phyloP scores from a whole-genome alignment of 1,140 invertebrate genomes.

The Drosophila bipectinata region DNA sequence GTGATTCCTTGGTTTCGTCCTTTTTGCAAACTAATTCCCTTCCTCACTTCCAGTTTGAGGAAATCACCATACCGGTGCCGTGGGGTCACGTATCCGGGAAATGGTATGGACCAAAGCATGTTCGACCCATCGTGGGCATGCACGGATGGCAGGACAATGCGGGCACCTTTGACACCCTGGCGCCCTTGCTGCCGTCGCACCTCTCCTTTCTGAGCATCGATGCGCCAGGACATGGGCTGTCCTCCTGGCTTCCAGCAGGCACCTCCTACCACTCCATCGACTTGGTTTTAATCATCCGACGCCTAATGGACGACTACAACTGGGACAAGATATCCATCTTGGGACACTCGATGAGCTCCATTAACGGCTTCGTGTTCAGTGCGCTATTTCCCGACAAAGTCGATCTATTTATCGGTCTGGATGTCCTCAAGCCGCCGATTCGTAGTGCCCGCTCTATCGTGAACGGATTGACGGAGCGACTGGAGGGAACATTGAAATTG shows the following conservation, averaged over 20 bases:
- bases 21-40: constrained; percentile 1
- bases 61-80: constrained; percentile 87
- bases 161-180: constrained; percentile 89
- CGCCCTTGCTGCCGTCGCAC: constrained; percentile 86
- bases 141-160: constrained; percentile 93
- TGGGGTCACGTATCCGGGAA: constrained; percentile 89
- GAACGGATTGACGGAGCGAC: constrained; percentile 63
- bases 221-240: constrained; percentile 89
- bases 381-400: constrained; percentile 86
- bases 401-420: constrained; percentile 87
- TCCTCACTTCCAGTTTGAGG: constrained; percentile 84
- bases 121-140: constrained; percentile 88
- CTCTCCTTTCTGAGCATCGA: constrained; percentile 88
- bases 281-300: constrained; percentile 85
- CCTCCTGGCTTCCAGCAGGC: constrained; percentile 87
- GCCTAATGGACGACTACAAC: constrained; percentile 87
- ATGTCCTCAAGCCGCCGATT: constrained; percentile 86
- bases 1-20: neutral
- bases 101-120: constrained; percentile 87
- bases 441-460: constrained; percentile 52
- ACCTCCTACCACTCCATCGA: constrained; percentile 87
- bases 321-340: constrained; percentile 89
- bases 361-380: constrained; percentile 86
- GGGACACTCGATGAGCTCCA: constrained; percentile 88
- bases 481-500: constrained; percentile 84